Percentiles rank a stretch among this genome's conserved stretches.
These are phyloP conservation scores for Xanthia icteritia DNA, from an alignment of 2,888 invertebrate genomes.

Conservation along the genomic window DNA sequence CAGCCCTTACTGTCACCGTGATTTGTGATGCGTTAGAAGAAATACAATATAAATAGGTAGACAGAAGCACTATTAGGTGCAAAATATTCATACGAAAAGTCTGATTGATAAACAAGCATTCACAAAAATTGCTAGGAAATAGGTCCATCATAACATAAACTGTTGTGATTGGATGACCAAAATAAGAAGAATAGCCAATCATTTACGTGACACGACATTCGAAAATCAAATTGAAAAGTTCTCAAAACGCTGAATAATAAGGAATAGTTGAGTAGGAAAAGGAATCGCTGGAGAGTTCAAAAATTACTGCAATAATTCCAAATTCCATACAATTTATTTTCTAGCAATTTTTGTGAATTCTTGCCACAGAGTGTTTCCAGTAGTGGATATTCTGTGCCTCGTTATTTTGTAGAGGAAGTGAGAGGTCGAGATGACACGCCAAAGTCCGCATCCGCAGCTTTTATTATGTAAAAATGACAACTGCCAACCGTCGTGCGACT, in stretches of 20 bases:
- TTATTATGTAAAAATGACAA: constrained; percentile 59
- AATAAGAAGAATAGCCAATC: neutral
- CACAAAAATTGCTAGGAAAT: too few relatives aligned
- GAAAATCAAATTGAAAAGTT: neutral
- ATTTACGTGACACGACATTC: neutral
- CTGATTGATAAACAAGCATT: neutral
- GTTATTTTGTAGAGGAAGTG: constrained; percentile 66
- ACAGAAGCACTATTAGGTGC: constrained; percentile 29
- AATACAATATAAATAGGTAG: constrained; percentile 1
- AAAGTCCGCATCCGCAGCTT: constrained; percentile 53
- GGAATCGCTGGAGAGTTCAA: neutral
- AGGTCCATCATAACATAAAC: too few relatives aligned
- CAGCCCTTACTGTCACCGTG: constrained; percentile 60
- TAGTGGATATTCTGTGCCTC: constrained; percentile 34
- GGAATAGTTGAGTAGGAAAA: neutral
- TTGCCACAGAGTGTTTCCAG: neutral
- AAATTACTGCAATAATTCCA: neutral
- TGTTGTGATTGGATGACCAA: neutral
- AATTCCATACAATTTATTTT: neutral
- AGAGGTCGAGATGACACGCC: constrained; percentile 67
- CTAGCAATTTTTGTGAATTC: neutral
- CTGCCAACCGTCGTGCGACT: constrained; percentile 23
- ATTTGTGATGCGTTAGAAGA: constrained; percentile 52
- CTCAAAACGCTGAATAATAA: neutral
- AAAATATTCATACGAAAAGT: too few relatives aligned